These are phyloP conservation scores for Murina feae DNA, from an alignment of 2,113 vertebrate genomes.

Conservation along the genomic window DNA sequence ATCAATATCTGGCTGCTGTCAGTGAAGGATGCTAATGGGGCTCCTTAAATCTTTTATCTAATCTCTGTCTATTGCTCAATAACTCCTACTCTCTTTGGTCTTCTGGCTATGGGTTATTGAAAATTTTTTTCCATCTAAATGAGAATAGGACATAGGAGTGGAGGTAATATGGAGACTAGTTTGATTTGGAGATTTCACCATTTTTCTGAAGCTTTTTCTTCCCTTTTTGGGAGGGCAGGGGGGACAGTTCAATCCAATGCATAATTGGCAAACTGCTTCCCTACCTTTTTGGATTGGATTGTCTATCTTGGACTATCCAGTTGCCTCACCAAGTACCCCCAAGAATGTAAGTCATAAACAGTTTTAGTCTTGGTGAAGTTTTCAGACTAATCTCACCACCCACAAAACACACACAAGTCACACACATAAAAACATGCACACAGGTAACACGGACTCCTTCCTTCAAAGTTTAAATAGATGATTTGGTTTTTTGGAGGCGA, in stretches of 20 bases:
- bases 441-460: background rate
- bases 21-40: background rate
- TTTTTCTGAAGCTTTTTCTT: background rate
- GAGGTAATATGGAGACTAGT: background rate
- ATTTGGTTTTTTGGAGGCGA: background rate
- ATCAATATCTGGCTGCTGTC: background rate
- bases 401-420: background rate
- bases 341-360: background rate
- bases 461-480: background rate
- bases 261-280: background rate
- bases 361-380: background rate
- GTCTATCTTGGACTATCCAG: background rate
- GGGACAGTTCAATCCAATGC: background rate
- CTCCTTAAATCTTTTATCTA: constrained; percentile 18
- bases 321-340: background rate
- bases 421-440: background rate
- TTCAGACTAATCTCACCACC: background rate
- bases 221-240: background rate
- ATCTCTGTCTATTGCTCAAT: background rate
- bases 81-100: background rate
- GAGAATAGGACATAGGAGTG: background rate
- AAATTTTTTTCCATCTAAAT: background rate
- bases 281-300: background rate
- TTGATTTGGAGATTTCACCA: background rate
- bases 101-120: background rate